These are phyloP conservation scores for Cephalotes varians DNA, from an alignment of 2,888 invertebrate species.

Conservation along the genomic window DNA sequence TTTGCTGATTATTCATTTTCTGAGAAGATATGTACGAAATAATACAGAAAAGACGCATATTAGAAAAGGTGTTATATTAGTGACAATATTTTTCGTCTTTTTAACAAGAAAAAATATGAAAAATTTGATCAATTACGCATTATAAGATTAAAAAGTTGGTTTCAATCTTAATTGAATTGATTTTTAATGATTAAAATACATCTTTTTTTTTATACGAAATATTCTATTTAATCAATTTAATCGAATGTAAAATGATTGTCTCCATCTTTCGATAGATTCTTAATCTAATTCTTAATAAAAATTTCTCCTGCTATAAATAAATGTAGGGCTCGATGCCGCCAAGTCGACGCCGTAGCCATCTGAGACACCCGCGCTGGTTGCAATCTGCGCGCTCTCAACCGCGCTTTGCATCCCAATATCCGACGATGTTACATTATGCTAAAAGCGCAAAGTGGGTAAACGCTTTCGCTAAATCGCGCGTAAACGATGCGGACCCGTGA, in stretches of 20 bases:
- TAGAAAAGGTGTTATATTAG: neutral
- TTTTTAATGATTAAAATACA: neutral
- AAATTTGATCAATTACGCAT: too few species aligned
- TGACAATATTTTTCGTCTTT: neutral
- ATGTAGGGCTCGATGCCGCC: neutral
- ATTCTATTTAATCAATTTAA: too few species aligned
- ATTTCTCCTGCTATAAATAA: neutral
- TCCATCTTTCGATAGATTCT: neutral
- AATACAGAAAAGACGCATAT: too few species aligned
- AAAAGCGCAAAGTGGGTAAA: conserved; percentile 33
- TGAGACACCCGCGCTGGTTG: neutral
- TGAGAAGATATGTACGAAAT: neutral
- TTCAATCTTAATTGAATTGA: neutral
- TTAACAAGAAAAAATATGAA: neutral
- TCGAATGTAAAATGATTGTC: neutral
- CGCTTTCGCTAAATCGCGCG: conserved; percentile 31
- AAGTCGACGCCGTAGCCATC: neutral
- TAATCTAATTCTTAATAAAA: neutral
- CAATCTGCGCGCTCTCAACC: neutral
- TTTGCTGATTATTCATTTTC: neutral
- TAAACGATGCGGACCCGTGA: conserved; percentile 30
- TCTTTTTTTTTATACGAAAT: neutral
- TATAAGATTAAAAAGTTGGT: too few species aligned
- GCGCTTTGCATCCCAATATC: conserved; percentile 1
- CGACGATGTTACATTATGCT: conserved; percentile 14